Percentiles rank a stretch among this genome's conserved stretches.
Conservation (phyloP, 2,888 invertebrate species). For the Falcaria lacertinaria region DNA sequence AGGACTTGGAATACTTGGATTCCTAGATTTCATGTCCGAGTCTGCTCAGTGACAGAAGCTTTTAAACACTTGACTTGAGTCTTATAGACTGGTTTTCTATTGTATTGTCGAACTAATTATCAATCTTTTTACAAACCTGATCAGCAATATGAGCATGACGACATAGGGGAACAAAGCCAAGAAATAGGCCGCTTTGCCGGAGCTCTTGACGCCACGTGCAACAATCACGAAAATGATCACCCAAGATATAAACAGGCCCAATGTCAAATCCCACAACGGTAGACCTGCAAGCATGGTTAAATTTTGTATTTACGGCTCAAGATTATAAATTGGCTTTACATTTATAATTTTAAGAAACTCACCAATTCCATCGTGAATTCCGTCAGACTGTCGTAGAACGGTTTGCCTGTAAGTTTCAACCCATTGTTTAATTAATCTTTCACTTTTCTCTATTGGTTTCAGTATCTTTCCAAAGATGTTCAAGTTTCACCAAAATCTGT, state of each 20-base stretch:
- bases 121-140: slow-evolving; percentile 61
- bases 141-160: slow-evolving; percentile 85
- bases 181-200: slow-evolving; percentile 92
- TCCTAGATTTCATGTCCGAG: no score
- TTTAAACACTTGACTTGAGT: no score
- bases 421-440: not conserved
- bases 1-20: no score
- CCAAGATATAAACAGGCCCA: slow-evolving; percentile 85
- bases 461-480: no score
- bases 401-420: not conserved
- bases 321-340: no score
- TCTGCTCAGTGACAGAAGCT: no score
- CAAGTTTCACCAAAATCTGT: no score
- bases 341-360: slow-evolving; percentile 12
- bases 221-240: slow-evolving; percentile 84
- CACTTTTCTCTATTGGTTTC: no score
- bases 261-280: slow-evolving; percentile 84
- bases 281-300: slow-evolving; percentile 41
- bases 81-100: no score
- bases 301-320: not conserved
- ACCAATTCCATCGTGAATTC: slow-evolving; percentile 53
- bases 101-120: no score
- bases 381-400: slow-evolving; percentile 43
- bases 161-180: slow-evolving; percentile 92
- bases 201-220: slow-evolving; percentile 86